Conservation (phyloP, 2,797 vertebrate species). For the Megaceryle alcyon region DNA sequence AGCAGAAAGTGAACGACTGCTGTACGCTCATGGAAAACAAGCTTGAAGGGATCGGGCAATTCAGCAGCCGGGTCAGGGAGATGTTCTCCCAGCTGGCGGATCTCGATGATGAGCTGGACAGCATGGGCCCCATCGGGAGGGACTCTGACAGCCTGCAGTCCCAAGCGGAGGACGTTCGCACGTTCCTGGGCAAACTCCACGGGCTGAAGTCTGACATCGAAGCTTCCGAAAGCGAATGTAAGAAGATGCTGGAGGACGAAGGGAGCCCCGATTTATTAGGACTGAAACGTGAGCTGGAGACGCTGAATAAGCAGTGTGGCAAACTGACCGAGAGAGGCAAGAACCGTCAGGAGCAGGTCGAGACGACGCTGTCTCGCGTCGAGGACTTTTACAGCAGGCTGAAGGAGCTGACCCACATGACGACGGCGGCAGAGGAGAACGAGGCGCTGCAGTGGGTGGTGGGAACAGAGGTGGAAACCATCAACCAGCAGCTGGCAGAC, state of each 20-base stretch:
- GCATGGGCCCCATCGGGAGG: slow-evolving; percentile 90
- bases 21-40: slow-evolving; percentile 90
- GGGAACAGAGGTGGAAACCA: slow-evolving; percentile 92
- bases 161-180: slow-evolving; percentile 87
- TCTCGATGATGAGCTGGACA: slow-evolving; percentile 94
- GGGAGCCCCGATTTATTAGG: slow-evolving; percentile 94
- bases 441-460: slow-evolving; percentile 89
- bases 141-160: slow-evolving; percentile 93
- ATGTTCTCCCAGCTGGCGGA: slow-evolving; percentile 94
- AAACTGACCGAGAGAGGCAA: slow-evolving; percentile 89
- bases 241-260: slow-evolving; percentile 90
- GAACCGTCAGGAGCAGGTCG: slow-evolving; percentile 87
- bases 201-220: slow-evolving; percentile 86
- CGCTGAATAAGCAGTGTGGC: slow-evolving; percentile 90
- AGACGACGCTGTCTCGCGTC: slow-evolving; percentile 83
- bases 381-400: slow-evolving; percentile 89
- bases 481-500: slow-evolving; percentile 93
- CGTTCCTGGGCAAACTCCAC: slow-evolving; percentile 86
- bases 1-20: slow-evolving; percentile 87
- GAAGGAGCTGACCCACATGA: slow-evolving; percentile 85
- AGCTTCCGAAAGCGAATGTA: slow-evolving; percentile 85
- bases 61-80: slow-evolving; percentile 89
- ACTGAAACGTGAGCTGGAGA: slow-evolving; percentile 91
- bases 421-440: slow-evolving; percentile 85
- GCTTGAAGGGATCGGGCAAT: slow-evolving; percentile 92